Percentiles rank a stretch among this genome's conserved stretches.
These are phyloP conservation scores for Danio tinwini DNA, from an alignment of 2,797 vertebrate genomes.

Conservation along the genomic window DNA sequence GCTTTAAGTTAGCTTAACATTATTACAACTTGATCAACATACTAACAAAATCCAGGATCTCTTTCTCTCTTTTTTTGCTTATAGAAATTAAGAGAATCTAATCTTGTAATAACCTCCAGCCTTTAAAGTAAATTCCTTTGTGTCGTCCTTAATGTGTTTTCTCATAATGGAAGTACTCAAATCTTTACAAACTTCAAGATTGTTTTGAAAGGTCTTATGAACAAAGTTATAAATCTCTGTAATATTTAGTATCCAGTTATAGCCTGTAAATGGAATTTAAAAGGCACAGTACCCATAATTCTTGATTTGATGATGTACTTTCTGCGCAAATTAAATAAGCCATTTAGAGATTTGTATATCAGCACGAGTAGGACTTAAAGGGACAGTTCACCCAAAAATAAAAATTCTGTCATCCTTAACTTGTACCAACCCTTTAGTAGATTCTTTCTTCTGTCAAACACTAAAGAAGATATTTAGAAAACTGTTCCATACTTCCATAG, in stretches of 20 bases:
- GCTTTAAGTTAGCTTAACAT: constrained; percentile 20
- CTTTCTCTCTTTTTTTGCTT: neutral
- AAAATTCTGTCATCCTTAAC: too few species aligned
- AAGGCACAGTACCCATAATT: neutral
- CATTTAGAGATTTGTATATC: neutral
- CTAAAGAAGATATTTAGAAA: too few species aligned
- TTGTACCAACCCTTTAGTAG: too few species aligned
- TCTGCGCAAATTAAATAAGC: neutral
- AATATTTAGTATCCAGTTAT: neutral
- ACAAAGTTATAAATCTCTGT: constrained; percentile 21
- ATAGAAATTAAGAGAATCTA: constrained; percentile 24
- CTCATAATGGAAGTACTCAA: constrained; percentile 53
- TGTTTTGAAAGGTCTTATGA: constrained; percentile 18
- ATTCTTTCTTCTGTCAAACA: too few species aligned
- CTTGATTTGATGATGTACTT: neutral
- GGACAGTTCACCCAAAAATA: too few species aligned
- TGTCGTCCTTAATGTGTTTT: constrained; percentile 21
- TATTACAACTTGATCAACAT: constrained; percentile 19
- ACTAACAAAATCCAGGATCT: constrained; percentile 23
- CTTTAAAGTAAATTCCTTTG: too few species aligned
- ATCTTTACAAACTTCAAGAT: constrained; percentile 18
- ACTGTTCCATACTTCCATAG: too few species aligned
- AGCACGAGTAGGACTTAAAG: neutral
- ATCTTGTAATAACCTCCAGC: constrained; percentile 57
- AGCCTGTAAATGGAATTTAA: neutral